A percentile compares a stretch with the other conserved stretches of the same genome.
These are phyloP conservation scores for Coecobrya sp. DNA, from an alignment of 2,888 invertebrate genomes.

Conservation along the genomic window DNA sequence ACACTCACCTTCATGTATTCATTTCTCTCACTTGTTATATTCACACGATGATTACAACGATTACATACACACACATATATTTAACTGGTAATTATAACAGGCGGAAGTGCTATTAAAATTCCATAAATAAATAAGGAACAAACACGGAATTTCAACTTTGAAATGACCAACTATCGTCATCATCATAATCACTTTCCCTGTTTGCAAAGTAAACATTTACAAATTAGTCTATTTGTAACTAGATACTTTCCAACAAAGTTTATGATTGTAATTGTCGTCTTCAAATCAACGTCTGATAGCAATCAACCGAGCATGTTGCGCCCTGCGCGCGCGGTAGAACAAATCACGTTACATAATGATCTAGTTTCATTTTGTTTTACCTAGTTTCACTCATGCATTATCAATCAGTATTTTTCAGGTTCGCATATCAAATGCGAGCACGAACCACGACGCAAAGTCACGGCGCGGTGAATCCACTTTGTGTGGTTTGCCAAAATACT, in stretches of 20 bases:
- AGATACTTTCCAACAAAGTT: too few species aligned
- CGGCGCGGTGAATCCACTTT: neutral
- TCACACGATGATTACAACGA: neutral
- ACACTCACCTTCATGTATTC: conserved; percentile 23
- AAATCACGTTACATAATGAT: neutral
- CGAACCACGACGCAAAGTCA: conserved; percentile 29
- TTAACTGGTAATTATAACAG: neutral
- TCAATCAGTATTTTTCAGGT: conserved; percentile 7
- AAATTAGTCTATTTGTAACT: too few species aligned
- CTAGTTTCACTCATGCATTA: conserved; percentile 4
- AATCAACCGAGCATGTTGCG: neutral
- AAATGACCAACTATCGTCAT: too few species aligned
- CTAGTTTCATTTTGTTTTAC: neutral
- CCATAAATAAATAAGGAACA: neutral
- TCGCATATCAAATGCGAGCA: neutral
- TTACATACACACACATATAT: neutral
- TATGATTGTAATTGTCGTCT: too few species aligned
- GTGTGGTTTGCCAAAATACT: neutral
- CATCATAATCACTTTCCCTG: neutral
- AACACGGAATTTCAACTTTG: neutral
- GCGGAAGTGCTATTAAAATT: neutral
- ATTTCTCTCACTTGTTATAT: neutral
- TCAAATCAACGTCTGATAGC: too few species aligned
- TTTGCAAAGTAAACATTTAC: too few species aligned
- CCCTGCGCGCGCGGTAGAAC: neutral